Evolutionary conservation across 1,140 invertebrate genomes (phyloP), one percentile per base, ranked within the genome.

Genomic region (Cylas formicarius): DNA sequence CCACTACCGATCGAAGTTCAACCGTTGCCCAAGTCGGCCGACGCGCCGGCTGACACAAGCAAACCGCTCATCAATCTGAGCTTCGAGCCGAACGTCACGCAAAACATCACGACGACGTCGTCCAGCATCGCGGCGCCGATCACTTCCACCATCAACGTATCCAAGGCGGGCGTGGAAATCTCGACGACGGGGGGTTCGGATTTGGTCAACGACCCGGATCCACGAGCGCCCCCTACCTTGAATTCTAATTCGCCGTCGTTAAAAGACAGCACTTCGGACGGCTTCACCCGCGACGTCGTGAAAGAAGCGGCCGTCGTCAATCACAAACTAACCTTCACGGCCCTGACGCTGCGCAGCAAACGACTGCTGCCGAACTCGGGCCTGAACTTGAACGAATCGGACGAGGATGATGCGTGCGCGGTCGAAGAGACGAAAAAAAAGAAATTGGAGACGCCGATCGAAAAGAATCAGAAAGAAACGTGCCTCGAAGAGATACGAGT

Each of bases 371-470:
- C 50, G 28, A 52, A 52, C 17, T 50, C 57, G 1, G 47, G 48
- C 5, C 43, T 56, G 17, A 59, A 57, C 13, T 19, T 59, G 3
- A 47, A 56, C 17, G 55, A 59, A 40, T 53, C 52, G 2, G 47
- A 49, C 20, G 31, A 35, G 19, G 47, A 53, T 4, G 32, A 49
- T 17, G 11, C 26, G 16, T 7, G 9, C 6, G 6, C 26, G 2
- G 7, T 43, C 6, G 41, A 44, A 13, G 50, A 52, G 33, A 26
- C 31, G 5, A 37, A 46, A 32, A n/a, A 36, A 23, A 42, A 51
- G 39, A 32, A 44, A 18, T 24, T 41, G 17, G 36, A 44, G 26
- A 18, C 19, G 11, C 18, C 32, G n/a, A 33, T 23, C 13, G 33
- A 49, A 20, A 42, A 50, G 13, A 35, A 35, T 7, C 35, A 44